These are phyloP conservation scores for Orius insidiosus DNA, from an alignment of 1,140 invertebrate genomes.

Conservation along the genomic window DNA sequence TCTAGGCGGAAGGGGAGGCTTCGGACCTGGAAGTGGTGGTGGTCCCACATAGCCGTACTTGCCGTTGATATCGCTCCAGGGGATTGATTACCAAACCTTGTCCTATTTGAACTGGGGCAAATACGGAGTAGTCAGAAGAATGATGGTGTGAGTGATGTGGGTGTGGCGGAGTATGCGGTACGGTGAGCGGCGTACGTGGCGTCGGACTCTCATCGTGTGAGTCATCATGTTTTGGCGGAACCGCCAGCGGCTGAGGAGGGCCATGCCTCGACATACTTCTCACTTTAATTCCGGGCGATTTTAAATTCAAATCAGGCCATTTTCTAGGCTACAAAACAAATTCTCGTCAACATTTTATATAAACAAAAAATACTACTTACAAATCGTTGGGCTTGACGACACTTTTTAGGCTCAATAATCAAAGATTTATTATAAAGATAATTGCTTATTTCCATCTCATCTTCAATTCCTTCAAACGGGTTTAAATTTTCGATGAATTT, in stretches of 20 bases:
- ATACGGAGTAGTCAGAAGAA: constrained; percentile 28
- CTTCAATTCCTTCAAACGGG: constrained; percentile 69
- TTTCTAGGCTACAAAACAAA: constrained; percentile 45
- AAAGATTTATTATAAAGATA: constrained; percentile 83
- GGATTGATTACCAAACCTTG: constrained; percentile 18
- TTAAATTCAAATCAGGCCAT: constrained; percentile 77
- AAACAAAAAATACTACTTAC: constrained; percentile 37
- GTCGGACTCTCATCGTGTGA: constrained; percentile 12
- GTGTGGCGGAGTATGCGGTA: constrained; percentile 25
- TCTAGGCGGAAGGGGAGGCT: constrained; percentile 30
- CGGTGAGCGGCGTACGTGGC: constrained; percentile 23
- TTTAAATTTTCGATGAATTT: constrained; percentile 25
- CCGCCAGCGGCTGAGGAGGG: constrained; percentile 25
- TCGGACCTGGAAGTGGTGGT: constrained; percentile 25
- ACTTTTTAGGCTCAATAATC: constrained; percentile 74
- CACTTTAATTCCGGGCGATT: constrained; percentile 80
- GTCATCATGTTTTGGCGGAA: constrained; percentile 1
- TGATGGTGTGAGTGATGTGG: constrained; percentile 12
- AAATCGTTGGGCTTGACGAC: constrained; percentile 61
- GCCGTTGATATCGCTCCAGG: constrained; percentile 14
- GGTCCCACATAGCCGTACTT: constrained; percentile 29
- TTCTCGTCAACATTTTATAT: neutral
- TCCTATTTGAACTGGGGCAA: constrained; percentile 31
- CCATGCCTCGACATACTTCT: constrained; percentile 29
- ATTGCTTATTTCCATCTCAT: constrained; percentile 76